Evolutionary conservation across 2,888 invertebrate species (phyloP).

Genomic region (Drosophila borborema): DNA sequence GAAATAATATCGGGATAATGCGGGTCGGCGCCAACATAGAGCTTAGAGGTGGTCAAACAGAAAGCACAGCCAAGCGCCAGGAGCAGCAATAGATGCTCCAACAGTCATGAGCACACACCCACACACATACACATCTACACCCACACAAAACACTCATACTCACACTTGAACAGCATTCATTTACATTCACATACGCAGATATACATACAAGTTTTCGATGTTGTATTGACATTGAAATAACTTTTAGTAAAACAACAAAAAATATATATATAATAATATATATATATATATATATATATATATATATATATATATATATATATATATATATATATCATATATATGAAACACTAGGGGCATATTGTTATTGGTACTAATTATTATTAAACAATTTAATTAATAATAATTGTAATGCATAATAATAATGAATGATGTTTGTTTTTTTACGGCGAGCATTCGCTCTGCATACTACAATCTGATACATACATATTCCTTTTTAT

Average conservation of each 20-base stretch:
- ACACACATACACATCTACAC: conserved; percentile 23
- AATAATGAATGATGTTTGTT: conserved; percentile 15
- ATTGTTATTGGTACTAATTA: conserved; percentile 53
- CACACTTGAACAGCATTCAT: conserved; percentile 36
- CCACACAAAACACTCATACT: conserved; percentile 5
- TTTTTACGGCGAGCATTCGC: conserved; percentile 9
- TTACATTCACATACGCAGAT: conserved; percentile 42
- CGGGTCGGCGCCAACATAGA: conserved; percentile 66
- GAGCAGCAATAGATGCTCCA: conserved; percentile 54
- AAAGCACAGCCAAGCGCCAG: conserved; percentile 54
- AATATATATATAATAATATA: background rate
- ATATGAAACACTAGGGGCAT: conserved; percentile 30
- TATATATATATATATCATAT: background rate
- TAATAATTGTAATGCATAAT: conserved; percentile 21
- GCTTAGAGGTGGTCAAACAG: conserved; percentile 48
- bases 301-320: background rate
- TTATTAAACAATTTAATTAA: conserved; percentile 20
- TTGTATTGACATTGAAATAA: conserved; percentile 38
- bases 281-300: too few relatives aligned
- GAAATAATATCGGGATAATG: conserved; percentile 84
- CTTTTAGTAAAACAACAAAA: conserved; percentile 22
- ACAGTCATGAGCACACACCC: conserved; percentile 55
- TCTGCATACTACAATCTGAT: conserved; percentile 22
- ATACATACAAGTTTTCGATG: conserved; percentile 33
- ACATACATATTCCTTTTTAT: conserved; percentile 12